A percentile compares a stretch with the other conserved stretches of the same genome.
Conservation (phyloP, 2,797 vertebrate genomes). For the Loriculus beryllinus region DNA sequence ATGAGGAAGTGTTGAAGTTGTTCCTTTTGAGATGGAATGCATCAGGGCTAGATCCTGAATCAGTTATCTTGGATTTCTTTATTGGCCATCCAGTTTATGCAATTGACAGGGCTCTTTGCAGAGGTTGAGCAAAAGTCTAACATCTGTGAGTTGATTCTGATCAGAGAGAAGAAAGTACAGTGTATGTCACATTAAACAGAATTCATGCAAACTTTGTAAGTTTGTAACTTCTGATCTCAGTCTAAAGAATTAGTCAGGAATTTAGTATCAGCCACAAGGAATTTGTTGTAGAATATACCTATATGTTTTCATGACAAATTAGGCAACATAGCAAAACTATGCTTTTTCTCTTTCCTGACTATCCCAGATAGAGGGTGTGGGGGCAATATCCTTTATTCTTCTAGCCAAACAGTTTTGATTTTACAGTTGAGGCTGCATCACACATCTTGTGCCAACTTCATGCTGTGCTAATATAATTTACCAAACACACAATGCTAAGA, state of each 20-base stretch:
- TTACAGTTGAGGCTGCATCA: neutral
- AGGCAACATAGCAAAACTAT: neutral
- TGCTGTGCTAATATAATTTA: constrained; percentile 37
- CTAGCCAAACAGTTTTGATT: neutral
- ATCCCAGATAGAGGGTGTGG: neutral
- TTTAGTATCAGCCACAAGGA: neutral
- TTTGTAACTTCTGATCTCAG: neutral
- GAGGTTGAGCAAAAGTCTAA: neutral
- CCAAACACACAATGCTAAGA: neutral
- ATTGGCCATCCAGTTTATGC: neutral
- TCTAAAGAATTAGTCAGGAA: neutral
- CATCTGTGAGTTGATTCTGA: neutral
- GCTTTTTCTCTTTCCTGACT: neutral
- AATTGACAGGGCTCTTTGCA: neutral
- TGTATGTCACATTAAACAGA: neutral
- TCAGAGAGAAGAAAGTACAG: neutral
- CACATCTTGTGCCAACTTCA: neutral
- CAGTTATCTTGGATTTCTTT: neutral
- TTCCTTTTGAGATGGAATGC: neutral
- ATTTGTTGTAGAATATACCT: neutral
- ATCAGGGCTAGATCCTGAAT: neutral
- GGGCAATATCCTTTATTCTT: neutral
- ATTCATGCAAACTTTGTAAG: neutral
- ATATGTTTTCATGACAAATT: neutral
- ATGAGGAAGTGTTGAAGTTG: neutral